These are phyloP conservation scores for Cepaea hortensis DNA, from an alignment of 2,888 invertebrate species.

Conservation along the genomic window DNA sequence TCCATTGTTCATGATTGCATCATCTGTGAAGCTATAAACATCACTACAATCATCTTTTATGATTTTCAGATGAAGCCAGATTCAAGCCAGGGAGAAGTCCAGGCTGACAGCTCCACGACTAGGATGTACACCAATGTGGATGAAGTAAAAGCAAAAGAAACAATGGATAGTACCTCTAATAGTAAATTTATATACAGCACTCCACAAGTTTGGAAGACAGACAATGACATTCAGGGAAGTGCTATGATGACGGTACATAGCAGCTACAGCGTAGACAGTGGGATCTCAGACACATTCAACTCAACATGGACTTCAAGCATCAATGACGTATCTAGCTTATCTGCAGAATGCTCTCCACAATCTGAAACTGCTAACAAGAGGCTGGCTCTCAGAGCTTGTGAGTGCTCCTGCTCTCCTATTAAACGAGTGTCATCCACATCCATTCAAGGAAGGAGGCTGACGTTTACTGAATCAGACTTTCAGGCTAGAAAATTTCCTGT, in stretches of 20 bases:
- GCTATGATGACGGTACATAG: neutral
- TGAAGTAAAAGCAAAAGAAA: neutral
- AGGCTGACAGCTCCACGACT: neutral
- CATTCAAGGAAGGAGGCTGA: neutral
- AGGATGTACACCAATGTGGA: neutral
- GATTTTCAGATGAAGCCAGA: neutral
- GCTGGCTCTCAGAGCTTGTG: constrained; percentile 2
- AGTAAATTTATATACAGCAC: neutral
- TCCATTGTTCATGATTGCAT: too few species aligned
- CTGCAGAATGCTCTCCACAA: neutral
- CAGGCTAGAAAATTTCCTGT: neutral
- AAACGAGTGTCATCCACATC: neutral
- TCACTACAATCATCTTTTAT: neutral
- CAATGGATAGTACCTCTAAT: neutral
- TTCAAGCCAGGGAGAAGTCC: neutral
- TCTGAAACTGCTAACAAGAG: neutral
- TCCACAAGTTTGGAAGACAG: neutral
- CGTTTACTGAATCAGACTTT: neutral
- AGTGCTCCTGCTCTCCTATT: constrained; percentile 20
- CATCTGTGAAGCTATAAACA: too few species aligned
- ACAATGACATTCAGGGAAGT: neutral
- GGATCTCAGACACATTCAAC: constrained; percentile 23
- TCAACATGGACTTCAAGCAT: constrained; percentile 11
- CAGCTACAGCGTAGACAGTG: constrained; percentile 28
- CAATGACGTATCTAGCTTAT: neutral